Conservation (phyloP, 1,140 invertebrate genomes). For the Mycetomoellerius zeteki region DNA sequence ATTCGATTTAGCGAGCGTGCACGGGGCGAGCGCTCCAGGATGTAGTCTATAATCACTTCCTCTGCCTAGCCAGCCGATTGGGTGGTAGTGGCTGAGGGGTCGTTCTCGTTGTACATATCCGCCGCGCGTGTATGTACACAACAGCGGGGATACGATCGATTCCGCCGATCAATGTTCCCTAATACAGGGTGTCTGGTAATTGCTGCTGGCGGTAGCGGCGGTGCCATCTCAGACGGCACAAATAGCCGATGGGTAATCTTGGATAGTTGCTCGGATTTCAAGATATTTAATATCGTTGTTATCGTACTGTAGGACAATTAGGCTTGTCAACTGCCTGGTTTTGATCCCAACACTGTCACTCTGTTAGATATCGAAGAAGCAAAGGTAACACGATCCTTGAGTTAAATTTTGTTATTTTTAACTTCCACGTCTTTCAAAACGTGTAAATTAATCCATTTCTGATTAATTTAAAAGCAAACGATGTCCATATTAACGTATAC, state of each 20-base stretch:
- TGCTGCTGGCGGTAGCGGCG: slow-evolving; percentile 17
- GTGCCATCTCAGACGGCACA: slow-evolving; percentile 40
- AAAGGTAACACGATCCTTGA: too few relatives aligned
- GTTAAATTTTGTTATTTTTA: too few relatives aligned
- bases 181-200: slow-evolving; percentile 64
- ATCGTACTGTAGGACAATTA: not conserved
- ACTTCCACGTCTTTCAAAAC: too few relatives aligned
- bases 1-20: slow-evolving; percentile 75
- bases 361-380: too few relatives aligned
- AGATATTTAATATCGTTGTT: slow-evolving; percentile 25
- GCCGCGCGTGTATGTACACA: slow-evolving; percentile 69
- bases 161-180: slow-evolving; percentile 73
- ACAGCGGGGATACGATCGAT: slow-evolving; percentile 71
- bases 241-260: slow-evolving; percentile 41
- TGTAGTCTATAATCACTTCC: slow-evolving; percentile 79
- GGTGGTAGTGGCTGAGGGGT: slow-evolving; percentile 72
- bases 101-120: slow-evolving; percentile 73
- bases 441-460: too few relatives aligned
- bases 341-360: too few relatives aligned
- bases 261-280: slow-evolving; percentile 10
- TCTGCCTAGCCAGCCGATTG: slow-evolving; percentile 75
- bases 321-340: too few relatives aligned
- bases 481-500: too few relatives aligned
- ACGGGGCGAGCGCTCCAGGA: slow-evolving; percentile 74
- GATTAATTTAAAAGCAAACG: too few relatives aligned